Conservation (phyloP, 2,113 vertebrate species). For the Rhynchomys soricoides region DNA sequence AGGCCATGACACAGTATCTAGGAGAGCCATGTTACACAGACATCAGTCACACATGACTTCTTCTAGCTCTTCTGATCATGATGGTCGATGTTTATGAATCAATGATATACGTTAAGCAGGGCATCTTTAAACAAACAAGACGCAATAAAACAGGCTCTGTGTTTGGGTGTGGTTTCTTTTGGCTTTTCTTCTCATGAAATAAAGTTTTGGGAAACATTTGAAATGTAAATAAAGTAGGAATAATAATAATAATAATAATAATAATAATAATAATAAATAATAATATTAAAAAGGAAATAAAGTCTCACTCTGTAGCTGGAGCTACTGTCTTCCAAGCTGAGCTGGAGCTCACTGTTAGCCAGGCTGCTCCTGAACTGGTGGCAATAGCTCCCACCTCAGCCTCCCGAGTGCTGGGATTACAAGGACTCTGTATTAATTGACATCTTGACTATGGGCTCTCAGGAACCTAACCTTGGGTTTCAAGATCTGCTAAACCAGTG, state of each 20-base stretch:
- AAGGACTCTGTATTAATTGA: neutral
- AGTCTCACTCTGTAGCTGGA: neutral
- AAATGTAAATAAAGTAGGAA: too few relatives aligned
- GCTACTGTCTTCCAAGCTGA: neutral
- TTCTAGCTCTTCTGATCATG: neutral
- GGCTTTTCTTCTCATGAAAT: neutral
- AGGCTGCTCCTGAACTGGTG: neutral
- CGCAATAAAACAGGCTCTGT: neutral
- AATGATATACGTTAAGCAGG: neutral
- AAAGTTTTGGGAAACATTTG: too few relatives aligned
- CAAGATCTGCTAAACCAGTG: neutral
- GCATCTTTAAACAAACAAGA: slow-evolving; percentile 22
- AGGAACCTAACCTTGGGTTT: neutral
- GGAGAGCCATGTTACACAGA: neutral
- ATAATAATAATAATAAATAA: too few relatives aligned
- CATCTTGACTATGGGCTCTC: neutral
- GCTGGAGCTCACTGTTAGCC: neutral
- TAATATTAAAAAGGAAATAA: too few relatives aligned
- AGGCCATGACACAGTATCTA: neutral
- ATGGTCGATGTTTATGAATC: neutral
- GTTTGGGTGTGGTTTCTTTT: neutral
- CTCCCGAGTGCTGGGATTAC: too few relatives aligned
- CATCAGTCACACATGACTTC: neutral
- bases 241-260: too few relatives aligned
- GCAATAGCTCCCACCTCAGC: neutral